Base-by-base conservation (phyloP, 1,140 invertebrate species). In the Aphelenchoides fujianensis region DNA sequence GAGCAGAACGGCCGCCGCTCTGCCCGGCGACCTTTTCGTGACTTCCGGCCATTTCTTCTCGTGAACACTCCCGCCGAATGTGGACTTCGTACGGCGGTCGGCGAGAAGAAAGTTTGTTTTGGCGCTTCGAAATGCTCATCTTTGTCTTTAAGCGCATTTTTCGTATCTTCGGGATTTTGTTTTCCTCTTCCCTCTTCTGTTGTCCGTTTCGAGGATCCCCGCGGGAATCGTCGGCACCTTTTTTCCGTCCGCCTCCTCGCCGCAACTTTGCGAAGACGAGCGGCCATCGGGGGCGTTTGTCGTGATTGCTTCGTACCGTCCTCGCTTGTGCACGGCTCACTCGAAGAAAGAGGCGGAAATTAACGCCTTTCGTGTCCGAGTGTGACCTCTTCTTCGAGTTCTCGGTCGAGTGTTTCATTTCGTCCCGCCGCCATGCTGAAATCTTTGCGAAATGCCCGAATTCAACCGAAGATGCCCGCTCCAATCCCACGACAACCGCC, bases 121-220 rank as follows among this genome's bases (percentile, higher is more conserved):
- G 41, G 12, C 41, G 12, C 23, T 23, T 48, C 41, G 12, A 48
- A 23, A 48, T 48, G 41, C 41, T 48, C 41, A 48, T 48, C 41
- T 48, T 48, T 48, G 41, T 48, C 41, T 48, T 48, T 48, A 48
- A 48, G 41, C 41, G 41, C 23, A 23, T 48, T 48, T 48, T 48
- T 48, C 41, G 41, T 48, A 48, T 48, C 23, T 48, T 48, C 23
- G 41, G 41, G 41, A 48, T 48, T n/a, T n/a, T n/a, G n/a, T n/a
- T n/a, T n/a, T n/a, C n/a, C n/a, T n/a, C n/a, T 48, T 48, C 41
- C 41, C 23, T 48, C 41, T 48, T 48, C 41, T 48, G 12, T n/a
- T n/a, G n/a, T n/a, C n/a, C n/a, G n/a, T n/a, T n/a, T n/a, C n/a
- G n/a, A n/a, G n/a, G n/a, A 48, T 48, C 41, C 23, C 41, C 12